Percentiles rank a stretch among this genome's conserved stretches.
Conservation (phyloP, 2,888 invertebrate species). For the Chirona hameri region DNA sequence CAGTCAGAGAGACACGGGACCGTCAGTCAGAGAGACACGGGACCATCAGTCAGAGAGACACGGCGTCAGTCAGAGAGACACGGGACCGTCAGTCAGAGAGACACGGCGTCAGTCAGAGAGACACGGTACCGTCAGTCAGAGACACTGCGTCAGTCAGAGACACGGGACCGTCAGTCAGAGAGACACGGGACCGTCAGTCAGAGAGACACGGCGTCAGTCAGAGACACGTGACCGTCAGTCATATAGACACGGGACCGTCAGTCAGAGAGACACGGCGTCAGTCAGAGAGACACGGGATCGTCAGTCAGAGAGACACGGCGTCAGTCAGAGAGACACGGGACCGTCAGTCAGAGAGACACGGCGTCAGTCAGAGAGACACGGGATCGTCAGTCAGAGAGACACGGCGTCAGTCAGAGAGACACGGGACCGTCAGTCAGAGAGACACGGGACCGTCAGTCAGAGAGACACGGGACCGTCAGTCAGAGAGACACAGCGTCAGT, state of each 20-base stretch:
- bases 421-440: not conserved
- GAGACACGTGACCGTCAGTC: no score
- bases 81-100: not conserved
- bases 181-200: not conserved
- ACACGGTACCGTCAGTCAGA: not conserved
- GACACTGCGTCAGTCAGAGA: no score
- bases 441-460: no score
- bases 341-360: not conserved
- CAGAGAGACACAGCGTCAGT: not conserved
- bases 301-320: not conserved
- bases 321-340: not conserved
- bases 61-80: not conserved
- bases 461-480: not conserved
- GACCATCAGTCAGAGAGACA: not conserved
- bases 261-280: not conserved
- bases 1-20: not conserved
- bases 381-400: not conserved
- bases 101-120: not conserved
- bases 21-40: not conserved
- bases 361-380: not conserved
- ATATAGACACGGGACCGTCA: not conserved
- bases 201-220: not conserved
- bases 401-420: not conserved
- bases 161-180: not conserved
- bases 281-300: not conserved